Conservation (phyloP, 35 echinoderm and acorn worm species). For the Apostichopus japonicus region DNA sequence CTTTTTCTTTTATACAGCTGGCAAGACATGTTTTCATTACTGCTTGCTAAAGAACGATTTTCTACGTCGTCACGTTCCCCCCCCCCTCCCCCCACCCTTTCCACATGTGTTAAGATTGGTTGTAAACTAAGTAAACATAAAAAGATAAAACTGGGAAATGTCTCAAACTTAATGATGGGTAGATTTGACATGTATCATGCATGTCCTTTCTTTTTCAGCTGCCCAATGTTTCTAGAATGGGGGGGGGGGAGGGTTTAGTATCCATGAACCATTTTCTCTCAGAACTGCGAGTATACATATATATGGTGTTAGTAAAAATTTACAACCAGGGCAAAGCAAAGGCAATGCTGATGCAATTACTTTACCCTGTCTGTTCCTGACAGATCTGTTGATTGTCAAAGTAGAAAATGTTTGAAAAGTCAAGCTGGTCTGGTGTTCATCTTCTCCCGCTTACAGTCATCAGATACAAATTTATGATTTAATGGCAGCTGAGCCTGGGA, state of each 20-base stretch:
- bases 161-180: neutral
- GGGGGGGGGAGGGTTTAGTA: too few relatives aligned
- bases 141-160: neutral
- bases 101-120: neutral
- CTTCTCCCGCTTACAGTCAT: neutral
- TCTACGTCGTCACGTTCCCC: too few relatives aligned
- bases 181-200: neutral
- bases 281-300: too few relatives aligned
- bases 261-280: too few relatives aligned
- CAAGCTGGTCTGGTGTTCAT: slow-evolving; percentile 12
- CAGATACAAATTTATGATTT: slow-evolving; percentile 45
- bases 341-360: slow-evolving; percentile 38
- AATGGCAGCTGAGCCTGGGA: neutral
- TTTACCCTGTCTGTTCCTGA: neutral
- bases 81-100: neutral
- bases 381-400: slow-evolving; percentile 25
- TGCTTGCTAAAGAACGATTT: too few relatives aligned
- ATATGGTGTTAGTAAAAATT: neutral
- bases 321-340: neutral
- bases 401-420: slow-evolving; percentile 39
- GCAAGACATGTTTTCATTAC: too few relatives aligned
- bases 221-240: neutral
- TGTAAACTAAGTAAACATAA: neutral
- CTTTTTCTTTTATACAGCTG: too few relatives aligned
- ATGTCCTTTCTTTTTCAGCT: neutral